Conservation (phyloP, 2,888 invertebrate species). For the Saturnia japonica region DNA sequence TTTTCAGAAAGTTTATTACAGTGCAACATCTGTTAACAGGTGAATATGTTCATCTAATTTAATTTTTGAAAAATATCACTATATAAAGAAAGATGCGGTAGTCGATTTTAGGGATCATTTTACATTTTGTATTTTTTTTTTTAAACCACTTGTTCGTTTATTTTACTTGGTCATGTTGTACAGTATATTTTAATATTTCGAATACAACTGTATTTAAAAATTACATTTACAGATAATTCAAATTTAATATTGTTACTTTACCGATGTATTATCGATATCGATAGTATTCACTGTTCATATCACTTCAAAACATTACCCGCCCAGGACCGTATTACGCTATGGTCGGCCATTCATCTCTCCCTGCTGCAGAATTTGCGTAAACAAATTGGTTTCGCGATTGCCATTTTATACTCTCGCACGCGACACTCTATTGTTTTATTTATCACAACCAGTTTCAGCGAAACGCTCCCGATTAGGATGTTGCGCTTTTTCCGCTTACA, state of each 20-base stretch:
- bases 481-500: conserved; percentile 76
- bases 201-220: not conserved
- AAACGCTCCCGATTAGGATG: conserved; percentile 77
- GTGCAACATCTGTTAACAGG: not conserved
- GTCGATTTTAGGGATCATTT: too few species aligned
- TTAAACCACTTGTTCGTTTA: too few species aligned
- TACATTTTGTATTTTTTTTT: too few species aligned
- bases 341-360: conserved; percentile 80
- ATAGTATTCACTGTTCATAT: conserved; percentile 35
- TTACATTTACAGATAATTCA: not conserved
- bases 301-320: conserved; percentile 63
- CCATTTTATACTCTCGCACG: conserved; percentile 80
- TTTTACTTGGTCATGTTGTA: too few species aligned
- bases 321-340: conserved; percentile 75
- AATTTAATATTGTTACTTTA: not conserved
- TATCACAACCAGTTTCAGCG: conserved; percentile 78
- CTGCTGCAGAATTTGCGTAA: conserved; percentile 82
- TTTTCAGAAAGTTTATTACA: not conserved
- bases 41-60: too few species aligned
- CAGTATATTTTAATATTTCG: not conserved
- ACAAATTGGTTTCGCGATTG: conserved; percentile 83
- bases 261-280: conserved; percentile 35
- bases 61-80: too few species aligned
- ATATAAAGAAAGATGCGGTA: too few species aligned
- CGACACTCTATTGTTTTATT: conserved; percentile 81